Evolutionary conservation across 2,797 vertebrate species (phyloP).

Genomic region (Semotilus atromaculatus): DNA sequence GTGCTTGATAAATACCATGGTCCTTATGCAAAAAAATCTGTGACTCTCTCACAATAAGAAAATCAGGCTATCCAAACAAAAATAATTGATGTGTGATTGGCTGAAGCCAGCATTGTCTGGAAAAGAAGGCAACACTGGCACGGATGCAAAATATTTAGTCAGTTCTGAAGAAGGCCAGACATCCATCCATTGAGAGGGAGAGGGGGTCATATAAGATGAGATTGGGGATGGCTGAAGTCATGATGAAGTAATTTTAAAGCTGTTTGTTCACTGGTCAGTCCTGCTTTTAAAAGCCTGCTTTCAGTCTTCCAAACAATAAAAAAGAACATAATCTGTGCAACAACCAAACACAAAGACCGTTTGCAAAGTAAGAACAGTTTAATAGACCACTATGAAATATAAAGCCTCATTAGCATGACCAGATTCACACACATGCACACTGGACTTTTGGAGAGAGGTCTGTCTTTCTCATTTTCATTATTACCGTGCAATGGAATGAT

Average conservation of each 20-base stretch:
- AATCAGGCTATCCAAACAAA: conserved; percentile 52
- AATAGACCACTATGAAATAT: not conserved
- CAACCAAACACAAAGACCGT: not conserved
- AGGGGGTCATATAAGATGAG: conserved; percentile 33
- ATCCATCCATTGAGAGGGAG: conserved; percentile 63
- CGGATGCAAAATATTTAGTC: conserved; percentile 59
- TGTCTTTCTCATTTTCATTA: not conserved
- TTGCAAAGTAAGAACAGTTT: not conserved
- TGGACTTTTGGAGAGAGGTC: not conserved
- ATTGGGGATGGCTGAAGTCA: conserved; percentile 32
- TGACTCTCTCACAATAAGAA: conserved; percentile 41
- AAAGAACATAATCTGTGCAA: not conserved
- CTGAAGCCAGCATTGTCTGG: conserved; percentile 45
- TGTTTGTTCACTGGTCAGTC: conserved; percentile 1
- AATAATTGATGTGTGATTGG: conserved; percentile 51
- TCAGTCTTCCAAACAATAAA: conserved; percentile 9
- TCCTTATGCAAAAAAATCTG: conserved; percentile 17
- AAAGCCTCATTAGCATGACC: not conserved
- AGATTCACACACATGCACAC: not conserved
- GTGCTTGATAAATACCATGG: conserved; percentile 49
- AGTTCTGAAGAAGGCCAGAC: conserved; percentile 71
- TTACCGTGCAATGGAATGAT: not conserved
- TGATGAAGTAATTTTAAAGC: conserved; percentile 18
- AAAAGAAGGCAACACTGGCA: conserved; percentile 49
- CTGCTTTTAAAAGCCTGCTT: conserved; percentile 6